Evolutionary conservation across 2,113 vertebrate genomes (phyloP).

Genomic region (Spheniscus mendiculus): DNA sequence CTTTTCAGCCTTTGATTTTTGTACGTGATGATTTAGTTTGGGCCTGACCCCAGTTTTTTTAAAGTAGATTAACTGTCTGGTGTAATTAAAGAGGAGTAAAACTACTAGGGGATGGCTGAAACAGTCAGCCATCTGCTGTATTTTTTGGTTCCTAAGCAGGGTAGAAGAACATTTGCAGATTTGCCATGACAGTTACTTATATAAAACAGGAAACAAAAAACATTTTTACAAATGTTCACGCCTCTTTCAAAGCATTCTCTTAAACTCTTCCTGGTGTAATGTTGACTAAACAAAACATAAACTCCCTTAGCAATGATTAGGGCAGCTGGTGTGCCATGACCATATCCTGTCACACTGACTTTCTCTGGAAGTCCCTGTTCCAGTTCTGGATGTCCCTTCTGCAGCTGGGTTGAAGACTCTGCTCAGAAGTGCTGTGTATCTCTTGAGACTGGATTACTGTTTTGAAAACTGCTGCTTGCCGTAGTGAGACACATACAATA

Average conservation of each 20-base stretch:
- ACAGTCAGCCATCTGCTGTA: slow-evolving; percentile 31
- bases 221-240: background rate
- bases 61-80: slow-evolving; percentile 22
- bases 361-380: background rate
- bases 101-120: background rate
- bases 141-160: slow-evolving; percentile 1
- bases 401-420: background rate
- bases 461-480: background rate
- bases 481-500: background rate
- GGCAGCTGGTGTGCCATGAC: background rate
- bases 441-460: background rate
- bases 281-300: background rate
- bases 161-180: background rate
- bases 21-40: slow-evolving; percentile 8
- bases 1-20: slow-evolving; percentile 23
- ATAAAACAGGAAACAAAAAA: background rate
- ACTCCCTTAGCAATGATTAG: background rate
- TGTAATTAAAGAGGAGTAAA: slow-evolving; percentile 46
- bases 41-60: background rate
- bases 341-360: background rate
- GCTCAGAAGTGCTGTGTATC: background rate
- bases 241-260: background rate
- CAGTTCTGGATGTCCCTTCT: background rate
- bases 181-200: background rate
- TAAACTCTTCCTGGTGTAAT: background rate